Evolutionary conservation across 2,888 invertebrate species (phyloP), one percentile per base, ranked within the genome.

Genomic region (Kryphioiulus occultus): DNA sequence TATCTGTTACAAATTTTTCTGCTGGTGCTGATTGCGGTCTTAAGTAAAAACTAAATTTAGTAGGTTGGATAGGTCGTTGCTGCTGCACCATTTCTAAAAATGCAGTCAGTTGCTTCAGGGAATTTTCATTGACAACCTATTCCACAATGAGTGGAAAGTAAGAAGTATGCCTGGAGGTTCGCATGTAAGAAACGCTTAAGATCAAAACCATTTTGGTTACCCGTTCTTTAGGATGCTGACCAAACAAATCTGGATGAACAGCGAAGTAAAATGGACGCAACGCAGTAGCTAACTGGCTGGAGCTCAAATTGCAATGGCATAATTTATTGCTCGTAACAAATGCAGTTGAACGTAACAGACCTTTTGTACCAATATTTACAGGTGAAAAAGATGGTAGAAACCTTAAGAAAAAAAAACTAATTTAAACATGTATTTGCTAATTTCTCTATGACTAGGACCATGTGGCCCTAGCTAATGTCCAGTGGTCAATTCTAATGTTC

Each of bases 211-310:
- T 85, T 30, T 86, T 42, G 47, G 17, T 26, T 93, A 97, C 97
- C 92, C 96, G 94, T 93, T 98, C 96, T 91, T 94, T 95, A 53
- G 98, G 98, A 93, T 96, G 95, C 92, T 96, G 95, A 87, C 97
- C 97, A 93, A 98, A 98, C 85, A 98, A 94, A 93, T 98, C 98
- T 17, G 98, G 98, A 93, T 98, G 98, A 3, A 98, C 98, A 88
- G 95, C 95, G 92, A 98, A 98, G 92, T 98, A 98, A 92, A 98
- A 98, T 7, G 98, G 98, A 89, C 98, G 94, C 85, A 98, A 93
- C 0, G 98, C 98, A 35, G 97, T 95, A 0, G 98, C 96, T 30
- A 98, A 94, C 93, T 98, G 97, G 42, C 95, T 95, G 88, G 95
- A 95, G 91, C 95, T 96, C 90, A 95, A 53, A 26, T 86, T 47